A percentile compares a stretch with the other conserved stretches of the same genome.
These are phyloP conservation scores for Cotesia typhae DNA, from an alignment of 1,140 invertebrate species.

Conservation along the genomic window DNA sequence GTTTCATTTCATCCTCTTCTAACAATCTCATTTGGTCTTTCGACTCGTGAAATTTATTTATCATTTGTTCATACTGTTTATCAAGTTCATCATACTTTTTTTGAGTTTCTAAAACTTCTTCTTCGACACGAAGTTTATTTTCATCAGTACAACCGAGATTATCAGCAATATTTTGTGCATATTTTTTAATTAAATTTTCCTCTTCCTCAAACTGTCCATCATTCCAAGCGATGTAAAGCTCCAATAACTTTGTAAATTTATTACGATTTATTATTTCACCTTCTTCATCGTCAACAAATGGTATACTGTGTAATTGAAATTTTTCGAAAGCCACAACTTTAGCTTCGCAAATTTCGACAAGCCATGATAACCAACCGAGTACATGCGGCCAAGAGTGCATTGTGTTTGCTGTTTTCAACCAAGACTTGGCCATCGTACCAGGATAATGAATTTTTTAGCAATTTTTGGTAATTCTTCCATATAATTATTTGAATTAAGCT, in stretches of 20 bases:
- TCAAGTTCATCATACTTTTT: slow-evolving; percentile 32
- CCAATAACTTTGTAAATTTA: slow-evolving; percentile 45
- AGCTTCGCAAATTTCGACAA: slow-evolving; percentile 62
- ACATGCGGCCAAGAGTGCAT: slow-evolving; percentile 69
- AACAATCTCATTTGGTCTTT: slow-evolving; percentile 34
- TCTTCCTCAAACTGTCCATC: slow-evolving; percentile 52
- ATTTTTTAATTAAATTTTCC: slow-evolving; percentile 41
- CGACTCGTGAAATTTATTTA: slow-evolving; percentile 39
- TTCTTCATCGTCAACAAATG: slow-evolving; percentile 42
- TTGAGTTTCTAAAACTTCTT: slow-evolving; percentile 37
- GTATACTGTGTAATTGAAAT: slow-evolving; percentile 47
- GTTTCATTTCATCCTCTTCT: slow-evolving; percentile 37
- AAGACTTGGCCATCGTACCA: slow-evolving; percentile 68
- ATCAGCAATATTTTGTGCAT: slow-evolving; percentile 44
- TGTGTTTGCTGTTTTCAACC: slow-evolving; percentile 70
- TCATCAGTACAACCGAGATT: slow-evolving; percentile 44
- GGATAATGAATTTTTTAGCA: slow-evolving; percentile 68
- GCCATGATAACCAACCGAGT: slow-evolving; percentile 67
- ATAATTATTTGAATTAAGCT: slow-evolving; percentile 53
- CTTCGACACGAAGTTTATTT: slow-evolving; percentile 26
- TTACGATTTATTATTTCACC: slow-evolving; percentile 41
- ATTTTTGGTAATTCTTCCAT: slow-evolving; percentile 64
- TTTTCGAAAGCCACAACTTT: slow-evolving; percentile 29
- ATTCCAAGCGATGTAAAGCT: slow-evolving; percentile 45
- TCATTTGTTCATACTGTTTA: slow-evolving; percentile 28